Conservation (phyloP, 92 coral and sea anemone genomes). For the Palythoa grandis region DNA sequence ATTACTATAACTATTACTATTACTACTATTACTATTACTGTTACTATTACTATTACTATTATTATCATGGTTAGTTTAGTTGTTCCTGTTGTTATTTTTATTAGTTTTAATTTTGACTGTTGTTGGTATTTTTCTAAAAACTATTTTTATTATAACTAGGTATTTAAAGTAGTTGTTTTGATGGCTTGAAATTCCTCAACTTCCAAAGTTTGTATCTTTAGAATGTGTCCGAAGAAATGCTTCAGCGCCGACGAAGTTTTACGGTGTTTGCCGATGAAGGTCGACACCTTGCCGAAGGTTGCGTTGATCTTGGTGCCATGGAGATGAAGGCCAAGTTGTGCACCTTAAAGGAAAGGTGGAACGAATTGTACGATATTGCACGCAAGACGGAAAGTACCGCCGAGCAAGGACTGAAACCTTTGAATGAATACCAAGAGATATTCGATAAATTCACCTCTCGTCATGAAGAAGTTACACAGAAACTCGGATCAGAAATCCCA, state of each 20-base stretch:
- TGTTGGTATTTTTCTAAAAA: background rate
- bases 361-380: slow-evolving; percentile 85
- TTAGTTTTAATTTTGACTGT: too few relatives aligned
- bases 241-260: slow-evolving; percentile 90
- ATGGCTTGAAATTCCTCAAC: background rate
- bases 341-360: slow-evolving; percentile 93
- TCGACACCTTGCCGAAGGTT: slow-evolving; percentile 86
- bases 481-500: slow-evolving; percentile 65
- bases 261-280: slow-evolving; percentile 89
- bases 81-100: too few relatives aligned
- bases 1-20: too few relatives aligned
- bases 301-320: slow-evolving; percentile 86
- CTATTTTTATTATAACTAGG: background rate
- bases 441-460: slow-evolving; percentile 87
- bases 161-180: background rate
- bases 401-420: slow-evolving; percentile 85
- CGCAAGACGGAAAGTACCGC: slow-evolving; percentile 83
- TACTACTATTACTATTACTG: too few relatives aligned
- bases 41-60: too few relatives aligned
- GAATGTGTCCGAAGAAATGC: slow-evolving; percentile 87
- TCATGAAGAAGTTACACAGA: slow-evolving; percentile 84
- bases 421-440: slow-evolving; percentile 88
- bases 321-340: slow-evolving; percentile 88
- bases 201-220: slow-evolving; percentile 5
- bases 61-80: too few relatives aligned